A percentile compares a stretch with the other conserved stretches of the same genome.
phyloP scores from a whole-genome alignment of 2,888 invertebrate genomes.

The Torymus auratus region DNA sequence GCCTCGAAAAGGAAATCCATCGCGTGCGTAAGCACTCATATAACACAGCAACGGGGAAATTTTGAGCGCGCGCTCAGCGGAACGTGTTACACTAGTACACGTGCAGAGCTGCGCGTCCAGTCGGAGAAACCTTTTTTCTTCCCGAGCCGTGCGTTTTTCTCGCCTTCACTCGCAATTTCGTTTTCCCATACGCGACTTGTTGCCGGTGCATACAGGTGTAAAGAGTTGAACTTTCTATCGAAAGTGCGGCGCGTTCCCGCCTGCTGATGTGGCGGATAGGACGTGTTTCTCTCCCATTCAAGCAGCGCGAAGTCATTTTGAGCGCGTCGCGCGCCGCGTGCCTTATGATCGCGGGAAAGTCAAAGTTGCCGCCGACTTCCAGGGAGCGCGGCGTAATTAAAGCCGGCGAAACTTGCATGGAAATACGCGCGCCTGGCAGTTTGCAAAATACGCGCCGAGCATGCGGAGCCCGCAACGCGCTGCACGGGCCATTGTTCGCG shows the following conservation, averaged over 20 bases:
- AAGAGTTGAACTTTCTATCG: slow-evolving; percentile 47
- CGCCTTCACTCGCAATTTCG: slow-evolving; percentile 47
- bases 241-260: slow-evolving; percentile 37
- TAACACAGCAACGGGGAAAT: slow-evolving; percentile 11
- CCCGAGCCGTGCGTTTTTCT: neutral
- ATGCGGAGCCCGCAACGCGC: neutral
- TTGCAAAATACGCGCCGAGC: slow-evolving; percentile 1
- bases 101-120: neutral
- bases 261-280: slow-evolving; percentile 14
- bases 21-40: slow-evolving; percentile 25
- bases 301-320: slow-evolving; percentile 6
- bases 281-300: slow-evolving; percentile 29
- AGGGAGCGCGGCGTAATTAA: slow-evolving; percentile 44
- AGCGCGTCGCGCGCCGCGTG: neutral
- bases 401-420: slow-evolving; percentile 36
- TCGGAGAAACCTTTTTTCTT: neutral
- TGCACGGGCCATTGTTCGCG: slow-evolving; percentile 16
- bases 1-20: slow-evolving; percentile 23
- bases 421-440: neutral
- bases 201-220: too few relatives aligned
- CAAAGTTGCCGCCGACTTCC: slow-evolving; percentile 9
- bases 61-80: slow-evolving; percentile 24
- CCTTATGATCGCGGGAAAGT: slow-evolving; percentile 32
- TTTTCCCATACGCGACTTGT: slow-evolving; percentile 14
- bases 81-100: neutral